A percentile compares a stretch with the other conserved stretches of the same genome.
Evolutionary conservation across 2,113 vertebrate species (phyloP).

Genomic region (Orthonyx spaldingii): DNA sequence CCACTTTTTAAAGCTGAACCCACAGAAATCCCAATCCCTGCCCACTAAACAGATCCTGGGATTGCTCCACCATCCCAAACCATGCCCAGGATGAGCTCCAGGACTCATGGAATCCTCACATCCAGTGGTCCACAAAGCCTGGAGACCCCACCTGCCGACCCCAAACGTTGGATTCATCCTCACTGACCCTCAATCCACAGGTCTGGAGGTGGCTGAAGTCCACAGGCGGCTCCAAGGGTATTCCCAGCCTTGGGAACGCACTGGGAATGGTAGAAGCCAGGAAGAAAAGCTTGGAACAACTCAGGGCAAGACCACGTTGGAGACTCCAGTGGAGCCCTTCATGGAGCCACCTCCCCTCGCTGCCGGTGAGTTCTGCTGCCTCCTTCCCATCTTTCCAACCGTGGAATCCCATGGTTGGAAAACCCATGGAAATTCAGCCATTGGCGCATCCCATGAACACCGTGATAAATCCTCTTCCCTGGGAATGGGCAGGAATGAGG

Average conservation of each 20-base stretch:
- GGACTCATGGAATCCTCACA: neutral
- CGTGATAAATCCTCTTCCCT: neutral
- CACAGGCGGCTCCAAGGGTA: neutral
- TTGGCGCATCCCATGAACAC: neutral
- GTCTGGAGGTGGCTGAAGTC: constrained; percentile 50
- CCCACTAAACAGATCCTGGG: neutral
- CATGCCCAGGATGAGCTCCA: neutral
- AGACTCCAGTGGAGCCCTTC: neutral
- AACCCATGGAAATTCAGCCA: too few species aligned
- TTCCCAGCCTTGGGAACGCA: neutral
- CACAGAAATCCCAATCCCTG: neutral
- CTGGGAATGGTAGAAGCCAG: neutral
- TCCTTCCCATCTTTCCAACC: neutral
- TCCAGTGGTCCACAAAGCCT: rapidly evolving
- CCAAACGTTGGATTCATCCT: neutral
- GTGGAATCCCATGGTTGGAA: rapidly evolving
- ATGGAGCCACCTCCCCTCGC: neutral
- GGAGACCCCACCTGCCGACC: neutral
- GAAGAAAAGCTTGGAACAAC: neutral
- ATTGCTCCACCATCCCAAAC: neutral
- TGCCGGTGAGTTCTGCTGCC: neutral
- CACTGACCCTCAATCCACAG: constrained; percentile 46
- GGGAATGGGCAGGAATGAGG: neutral
- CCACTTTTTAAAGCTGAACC: neutral
- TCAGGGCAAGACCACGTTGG: neutral